Base-by-base conservation (phyloP, 2,888 invertebrate species). In the Melitaea athalia region DNA sequence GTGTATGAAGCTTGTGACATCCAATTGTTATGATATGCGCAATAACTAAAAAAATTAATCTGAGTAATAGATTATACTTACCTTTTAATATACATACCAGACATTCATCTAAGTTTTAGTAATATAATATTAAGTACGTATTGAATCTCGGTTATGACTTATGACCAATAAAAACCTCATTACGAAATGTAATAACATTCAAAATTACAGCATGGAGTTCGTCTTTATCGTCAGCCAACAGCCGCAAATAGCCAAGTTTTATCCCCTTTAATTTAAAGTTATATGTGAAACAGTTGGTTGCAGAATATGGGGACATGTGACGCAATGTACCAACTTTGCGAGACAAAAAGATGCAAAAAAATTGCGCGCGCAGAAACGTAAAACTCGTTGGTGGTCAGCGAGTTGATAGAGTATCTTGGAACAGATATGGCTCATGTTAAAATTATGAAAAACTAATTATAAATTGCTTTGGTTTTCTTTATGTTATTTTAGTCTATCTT, bases 311-410 rank as follows among this genome's bases (percentile, higher is more conserved):
- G 71, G 76, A 76, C 77, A 79, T 75, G 74, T 79, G 77, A 78
- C 76, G 77, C 75, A 75, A 73, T 77, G 76, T 76, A 75, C 76
- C 77, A 79, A 80, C 79, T 79, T 81, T 73, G 72, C 69, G 72
- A 73, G 72, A 72, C 75, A 78, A 77, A 75, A 78, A 73, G 73
- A 71, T 72, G 76, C 75, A 78, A 76, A 74, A 50, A 72, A 71
- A 59, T 52, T 61, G 52, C 63, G 63, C 66, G 67, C 68, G 62
- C 68, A 69, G 69, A 65, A 67, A 76, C 74, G 73, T 76, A 77
- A 78, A 78, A 77, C 72, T 75, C 72, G 59, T 43, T 68, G 72
- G 75, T 71, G 74, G 78, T 78, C 78, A 76, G 69, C 69, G 65
- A 17, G 42, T 15, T 50, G 57, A 3, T 69, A 71, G 59, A 73